Base-by-base conservation (phyloP, 1,140 invertebrate species). In the Diorhabda carinulata region DNA sequence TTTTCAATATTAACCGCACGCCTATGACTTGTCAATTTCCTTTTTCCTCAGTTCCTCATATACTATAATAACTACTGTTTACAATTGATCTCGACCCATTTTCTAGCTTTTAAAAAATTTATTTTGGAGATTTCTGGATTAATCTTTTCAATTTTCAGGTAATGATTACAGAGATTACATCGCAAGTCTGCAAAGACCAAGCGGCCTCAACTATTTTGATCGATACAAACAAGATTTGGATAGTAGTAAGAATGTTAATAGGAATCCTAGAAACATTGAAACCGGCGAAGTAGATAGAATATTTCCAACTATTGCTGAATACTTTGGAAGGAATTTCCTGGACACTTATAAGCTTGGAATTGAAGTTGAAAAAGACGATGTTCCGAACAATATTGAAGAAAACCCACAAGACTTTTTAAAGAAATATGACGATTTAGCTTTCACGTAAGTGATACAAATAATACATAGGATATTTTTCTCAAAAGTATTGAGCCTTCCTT, bases 351-450 rank as follows among this genome's bases (percentile, higher is more conserved):
- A 74, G 47, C 56, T 76, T 9, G 69, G 75, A 2, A 78, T 79
- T 58, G 66, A 61, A 25, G 44, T 73, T 9, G 70, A 73, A 63
- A 9, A 52, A 7, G 72, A 73, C 4, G 52, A 43, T 25, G 10
- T 52, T 10, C 8, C 60, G 7, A 69, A 67, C 44, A 57, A 62
- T 43, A 65, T 69, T 2, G 75, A 79, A 41, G 63, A 67, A 41
- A 67, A 74, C 66, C 70, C 76, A 2, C 64, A 72, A 56, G 52
- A 74, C 47, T 78, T 79, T 65, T 73, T 72, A 3, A 73, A 76
- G 62, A 67, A 73, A 40, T 79, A 77, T 62, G 78, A 80, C 56
- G 78, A 81, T 68, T 66, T 67, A 0, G 68, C 74, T 63, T 76
- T 73, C n/a, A 61, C 61, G 65, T 67, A 5, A 5, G 47, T 64